Conservation (phyloP, 2,113 vertebrate species). For the Hassar affinis region DNA sequence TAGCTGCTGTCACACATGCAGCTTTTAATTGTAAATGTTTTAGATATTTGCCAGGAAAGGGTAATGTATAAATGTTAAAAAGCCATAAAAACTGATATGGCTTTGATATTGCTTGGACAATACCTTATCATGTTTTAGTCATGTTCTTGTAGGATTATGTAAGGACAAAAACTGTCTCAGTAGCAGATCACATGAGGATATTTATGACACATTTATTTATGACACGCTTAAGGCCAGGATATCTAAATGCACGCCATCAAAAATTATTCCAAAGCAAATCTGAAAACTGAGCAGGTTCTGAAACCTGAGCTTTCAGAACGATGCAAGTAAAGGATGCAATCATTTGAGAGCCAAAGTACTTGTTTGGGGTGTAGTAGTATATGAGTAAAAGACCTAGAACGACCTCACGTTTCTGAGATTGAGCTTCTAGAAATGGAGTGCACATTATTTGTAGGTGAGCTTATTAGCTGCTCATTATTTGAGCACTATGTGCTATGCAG, state of each 20-base stretch:
- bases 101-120: background rate
- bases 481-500: background rate
- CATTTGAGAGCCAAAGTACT: background rate
- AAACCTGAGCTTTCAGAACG: background rate
- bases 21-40: background rate
- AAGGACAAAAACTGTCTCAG: background rate
- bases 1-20: background rate
- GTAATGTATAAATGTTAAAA: background rate
- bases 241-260: background rate
- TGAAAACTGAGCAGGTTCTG: background rate
- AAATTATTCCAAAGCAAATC: constrained; percentile 4
- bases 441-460: background rate
- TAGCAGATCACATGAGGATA: background rate
- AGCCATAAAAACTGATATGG: background rate
- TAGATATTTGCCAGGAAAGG: background rate
- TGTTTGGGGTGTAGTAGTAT: background rate
- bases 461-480: background rate
- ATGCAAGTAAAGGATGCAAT: background rate
- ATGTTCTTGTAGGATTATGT: background rate
- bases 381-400: background rate
- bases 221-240: background rate
- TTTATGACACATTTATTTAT: background rate
- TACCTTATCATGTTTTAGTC: background rate
- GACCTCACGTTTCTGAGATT: background rate
- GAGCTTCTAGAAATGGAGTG: background rate